A percentile compares a stretch with the other conserved stretches of the same genome.
Conservation (phyloP, 2,888 invertebrate genomes). For the Lydus trimaculatus region DNA sequence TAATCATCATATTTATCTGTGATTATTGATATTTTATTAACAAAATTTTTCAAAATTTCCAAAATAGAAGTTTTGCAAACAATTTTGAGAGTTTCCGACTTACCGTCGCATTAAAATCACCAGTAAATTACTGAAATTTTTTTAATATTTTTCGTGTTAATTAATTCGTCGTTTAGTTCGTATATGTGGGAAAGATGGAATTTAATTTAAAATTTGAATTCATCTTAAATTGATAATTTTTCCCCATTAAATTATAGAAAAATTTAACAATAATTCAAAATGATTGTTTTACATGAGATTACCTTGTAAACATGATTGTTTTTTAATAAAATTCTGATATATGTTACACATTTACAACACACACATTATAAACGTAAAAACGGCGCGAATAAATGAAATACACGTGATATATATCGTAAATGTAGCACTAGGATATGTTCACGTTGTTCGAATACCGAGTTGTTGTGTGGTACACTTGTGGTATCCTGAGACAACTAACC, state of each 20-base stretch:
- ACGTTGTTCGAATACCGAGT: slow-evolving; percentile 49
- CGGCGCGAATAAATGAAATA: slow-evolving; percentile 43
- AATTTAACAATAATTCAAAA: slow-evolving; percentile 17
- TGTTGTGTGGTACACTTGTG: slow-evolving; percentile 48
- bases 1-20: neutral
- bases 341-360: slow-evolving; percentile 47
- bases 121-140: slow-evolving; percentile 1
- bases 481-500: slow-evolving; percentile 43
- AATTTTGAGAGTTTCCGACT: slow-evolving; percentile 30
- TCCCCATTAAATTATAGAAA: neutral
- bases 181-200: neutral
- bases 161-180: neutral
- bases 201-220: neutral
- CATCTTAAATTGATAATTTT: neutral
- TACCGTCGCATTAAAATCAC: slow-evolving; percentile 44
- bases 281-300: slow-evolving; percentile 36
- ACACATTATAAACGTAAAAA: slow-evolving; percentile 42
- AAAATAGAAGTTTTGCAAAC: neutral
- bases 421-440: slow-evolving; percentile 30
- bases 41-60: neutral
- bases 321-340: slow-evolving; percentile 43
- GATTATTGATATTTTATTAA: neutral
- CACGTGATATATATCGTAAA: slow-evolving; percentile 46
- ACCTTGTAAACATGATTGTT: slow-evolving; percentile 58
- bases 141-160: neutral